Percentiles rank a stretch among this genome's conserved stretches.
Conservation (phyloP, 2,888 invertebrate genomes). For the Agonopterix heracliana region DNA sequence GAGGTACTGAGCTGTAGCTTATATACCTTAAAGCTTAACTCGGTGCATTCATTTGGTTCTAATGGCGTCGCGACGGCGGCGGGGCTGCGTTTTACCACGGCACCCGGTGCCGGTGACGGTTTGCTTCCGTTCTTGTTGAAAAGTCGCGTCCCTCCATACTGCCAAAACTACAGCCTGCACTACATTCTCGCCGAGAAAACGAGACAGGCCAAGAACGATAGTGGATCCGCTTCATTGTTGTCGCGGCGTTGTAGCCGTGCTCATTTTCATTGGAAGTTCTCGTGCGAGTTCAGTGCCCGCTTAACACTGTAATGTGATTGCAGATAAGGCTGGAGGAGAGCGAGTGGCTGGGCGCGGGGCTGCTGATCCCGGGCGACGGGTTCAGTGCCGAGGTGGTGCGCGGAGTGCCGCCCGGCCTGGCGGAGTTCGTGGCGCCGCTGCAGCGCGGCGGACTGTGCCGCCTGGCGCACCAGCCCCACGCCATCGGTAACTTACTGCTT, state of each 20-base stretch:
- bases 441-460: conserved; percentile 92
- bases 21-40: not conserved
- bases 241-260: too few relatives aligned
- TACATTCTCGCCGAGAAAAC: too few relatives aligned
- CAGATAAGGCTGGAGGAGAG: conserved; percentile 92
- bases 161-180: too few relatives aligned
- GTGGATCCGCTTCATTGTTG: too few relatives aligned
- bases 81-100: not conserved
- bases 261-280: too few relatives aligned
- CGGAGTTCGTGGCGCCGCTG: conserved; percentile 89
- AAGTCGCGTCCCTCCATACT: too few relatives aligned
- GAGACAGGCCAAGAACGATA: too few relatives aligned
- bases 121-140: too few relatives aligned
- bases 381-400: conserved; percentile 97
- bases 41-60: not conserved
- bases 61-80: not conserved
- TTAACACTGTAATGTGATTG: too few relatives aligned
- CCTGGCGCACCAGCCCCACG: conserved; percentile 91
- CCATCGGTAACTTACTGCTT: conserved; percentile 33
- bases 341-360: conserved; percentile 90
- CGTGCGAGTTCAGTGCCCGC: too few relatives aligned
- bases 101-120: too few relatives aligned
- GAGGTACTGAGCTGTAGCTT: conserved; percentile 75
- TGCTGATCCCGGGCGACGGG: conserved; percentile 97
- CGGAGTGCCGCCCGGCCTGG: conserved; percentile 93